Conservation (phyloP, 2,888 invertebrate species). For the Taenaris catops region DNA sequence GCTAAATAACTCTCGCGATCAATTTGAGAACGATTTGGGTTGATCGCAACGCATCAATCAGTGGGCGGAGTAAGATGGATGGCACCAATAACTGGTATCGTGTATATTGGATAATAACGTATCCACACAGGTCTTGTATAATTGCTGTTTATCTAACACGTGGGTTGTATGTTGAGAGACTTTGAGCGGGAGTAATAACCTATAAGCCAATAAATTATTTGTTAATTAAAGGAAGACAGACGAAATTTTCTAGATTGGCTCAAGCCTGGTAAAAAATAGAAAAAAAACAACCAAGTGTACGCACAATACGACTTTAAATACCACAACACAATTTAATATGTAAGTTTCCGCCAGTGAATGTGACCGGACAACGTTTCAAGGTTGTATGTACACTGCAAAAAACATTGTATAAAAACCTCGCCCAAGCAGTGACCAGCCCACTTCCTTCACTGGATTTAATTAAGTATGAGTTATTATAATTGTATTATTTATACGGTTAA, state of each 20-base stretch:
- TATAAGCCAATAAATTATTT: too few relatives aligned
- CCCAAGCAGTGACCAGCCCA: constrained; percentile 15
- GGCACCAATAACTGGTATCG: constrained; percentile 5
- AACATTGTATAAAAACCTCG: constrained; percentile 19
- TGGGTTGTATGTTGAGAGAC: too few relatives aligned
- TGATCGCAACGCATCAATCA: constrained; percentile 13
- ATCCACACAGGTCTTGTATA: background rate
- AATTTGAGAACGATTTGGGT: constrained; percentile 13
- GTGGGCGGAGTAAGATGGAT: constrained; percentile 17
- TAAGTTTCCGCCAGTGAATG: constrained; percentile 25
- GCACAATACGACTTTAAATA: constrained; percentile 18
- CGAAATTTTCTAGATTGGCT: constrained; percentile 1
- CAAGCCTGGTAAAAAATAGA: background rate
- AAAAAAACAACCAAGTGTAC: constrained; percentile 8
- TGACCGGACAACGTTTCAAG: constrained; percentile 24
- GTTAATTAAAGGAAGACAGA: too few relatives aligned
- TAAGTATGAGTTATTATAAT: constrained; percentile 2
- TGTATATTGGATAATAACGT: background rate
- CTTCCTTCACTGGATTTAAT: constrained; percentile 20
- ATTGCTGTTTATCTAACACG: too few relatives aligned
- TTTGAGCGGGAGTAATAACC: too few relatives aligned
- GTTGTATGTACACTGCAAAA: constrained; percentile 12
- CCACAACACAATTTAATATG: constrained; percentile 19
- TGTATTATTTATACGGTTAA: background rate
- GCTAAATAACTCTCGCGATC: constrained; percentile 7